A percentile compares a stretch with the other conserved stretches of the same genome.
These are phyloP conservation scores for Marcusenius ussheri DNA, from an alignment of 2,113 vertebrate genomes.

Conservation along the genomic window DNA sequence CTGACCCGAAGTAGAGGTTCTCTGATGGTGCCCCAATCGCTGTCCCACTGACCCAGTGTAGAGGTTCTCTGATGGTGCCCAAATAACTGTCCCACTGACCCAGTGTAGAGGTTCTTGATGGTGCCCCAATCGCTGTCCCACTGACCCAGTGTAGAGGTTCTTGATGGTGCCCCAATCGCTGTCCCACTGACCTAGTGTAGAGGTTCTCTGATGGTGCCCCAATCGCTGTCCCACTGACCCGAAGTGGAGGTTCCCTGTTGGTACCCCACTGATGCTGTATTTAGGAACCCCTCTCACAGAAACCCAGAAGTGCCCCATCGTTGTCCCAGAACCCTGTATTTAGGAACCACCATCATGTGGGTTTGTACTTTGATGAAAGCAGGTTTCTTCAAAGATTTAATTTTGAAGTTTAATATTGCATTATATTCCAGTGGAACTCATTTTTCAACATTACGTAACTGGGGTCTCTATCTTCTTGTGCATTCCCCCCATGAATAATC, in stretches of 20 bases:
- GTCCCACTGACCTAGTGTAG: slow-evolving; percentile 64
- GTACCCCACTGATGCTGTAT: neutral
- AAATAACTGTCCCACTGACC: neutral
- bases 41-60: neutral
- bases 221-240: neutral
- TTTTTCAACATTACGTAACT: neutral
- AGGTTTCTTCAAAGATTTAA: neutral
- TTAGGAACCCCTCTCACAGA: neutral
- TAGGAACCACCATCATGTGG: neutral
- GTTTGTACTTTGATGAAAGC: neutral
- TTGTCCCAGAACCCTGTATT: neutral
- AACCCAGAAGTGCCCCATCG: neutral
- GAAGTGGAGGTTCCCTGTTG: slow-evolving; percentile 79
- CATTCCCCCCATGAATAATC: neutral
- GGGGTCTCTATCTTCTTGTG: neutral
- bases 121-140: neutral
- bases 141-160: slow-evolving; percentile 77
- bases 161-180: neutral
- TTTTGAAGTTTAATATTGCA: neutral
- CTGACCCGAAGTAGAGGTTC: neutral
- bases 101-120: neutral
- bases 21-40: neutral
- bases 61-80: neutral
- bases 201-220: slow-evolving; percentile 56
- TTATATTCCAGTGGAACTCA: neutral